A percentile compares a stretch with the other conserved stretches of the same genome.
These are phyloP conservation scores for Julus scandinavius DNA, from an alignment of 2,888 invertebrate genomes.

Conservation along the genomic window DNA sequence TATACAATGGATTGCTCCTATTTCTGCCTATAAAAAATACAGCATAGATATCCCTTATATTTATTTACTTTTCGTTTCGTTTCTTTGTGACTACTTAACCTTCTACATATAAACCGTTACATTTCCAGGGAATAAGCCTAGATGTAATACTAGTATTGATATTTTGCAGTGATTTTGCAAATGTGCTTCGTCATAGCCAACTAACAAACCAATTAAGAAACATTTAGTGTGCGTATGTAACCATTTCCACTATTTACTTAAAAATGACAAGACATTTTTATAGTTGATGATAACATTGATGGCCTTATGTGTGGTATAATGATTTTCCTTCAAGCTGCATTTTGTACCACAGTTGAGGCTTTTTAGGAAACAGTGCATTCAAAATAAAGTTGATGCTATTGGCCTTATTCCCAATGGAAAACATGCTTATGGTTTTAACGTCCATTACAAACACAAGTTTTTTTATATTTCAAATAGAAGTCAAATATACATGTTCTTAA, in stretches of 20 bases:
- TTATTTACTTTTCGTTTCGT: background rate
- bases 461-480: too few relatives aligned
- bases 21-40: background rate
- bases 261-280: background rate
- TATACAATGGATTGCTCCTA: background rate
- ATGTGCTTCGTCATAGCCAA: background rate
- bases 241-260: too few relatives aligned
- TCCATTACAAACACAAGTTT: too few relatives aligned
- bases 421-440: too few relatives aligned
- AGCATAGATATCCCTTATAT: background rate
- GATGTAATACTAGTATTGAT: background rate
- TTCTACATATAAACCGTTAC: background rate
- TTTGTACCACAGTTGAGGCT: too few relatives aligned
- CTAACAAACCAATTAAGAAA: background rate
- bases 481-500: too few relatives aligned
- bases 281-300: too few relatives aligned
- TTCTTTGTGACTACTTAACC: background rate
- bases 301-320: too few relatives aligned
- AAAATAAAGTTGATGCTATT: too few relatives aligned
- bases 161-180: background rate
- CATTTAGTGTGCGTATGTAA: background rate
- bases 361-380: too few relatives aligned
- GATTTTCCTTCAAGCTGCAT: too few relatives aligned
- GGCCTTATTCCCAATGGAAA: too few relatives aligned
- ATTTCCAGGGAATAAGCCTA: slow-evolving; percentile 10